Conservation (phyloP, 2,888 invertebrate genomes). For the Drosophila rubida region DNA sequence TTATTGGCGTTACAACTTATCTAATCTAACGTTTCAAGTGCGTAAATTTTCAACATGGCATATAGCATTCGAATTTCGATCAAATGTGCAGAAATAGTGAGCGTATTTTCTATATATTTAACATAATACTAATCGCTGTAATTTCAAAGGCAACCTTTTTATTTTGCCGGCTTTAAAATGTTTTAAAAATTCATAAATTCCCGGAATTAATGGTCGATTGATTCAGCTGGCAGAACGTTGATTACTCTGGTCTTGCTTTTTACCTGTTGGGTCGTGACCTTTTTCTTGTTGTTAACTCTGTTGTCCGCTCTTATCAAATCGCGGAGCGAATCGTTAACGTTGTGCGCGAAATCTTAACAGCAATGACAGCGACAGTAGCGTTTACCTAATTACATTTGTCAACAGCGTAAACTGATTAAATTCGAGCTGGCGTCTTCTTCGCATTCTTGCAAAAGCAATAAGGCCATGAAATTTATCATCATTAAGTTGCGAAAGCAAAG, state of each 20-base stretch:
- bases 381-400: slow-evolving; percentile 64
- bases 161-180: slow-evolving; percentile 1
- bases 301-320: slow-evolving; percentile 23
- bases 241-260: no score
- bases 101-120: no score
- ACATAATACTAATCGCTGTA: no score
- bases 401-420: slow-evolving; percentile 64
- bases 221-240: no score
- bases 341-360: slow-evolving; percentile 18
- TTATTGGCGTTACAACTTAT: slow-evolving; percentile 19
- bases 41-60: no score
- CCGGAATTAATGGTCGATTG: neutral
- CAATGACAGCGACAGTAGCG: slow-evolving; percentile 39
- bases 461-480: slow-evolving; percentile 62
- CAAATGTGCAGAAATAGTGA: neutral
- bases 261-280: slow-evolving; percentile 11
- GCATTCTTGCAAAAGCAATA: slow-evolving; percentile 13
- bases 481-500: slow-evolving; percentile 45
- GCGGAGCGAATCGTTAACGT: slow-evolving; percentile 19
- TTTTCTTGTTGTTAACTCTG: slow-evolving; percentile 6
- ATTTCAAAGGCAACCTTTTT: neutral
- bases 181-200: slow-evolving; percentile 8
- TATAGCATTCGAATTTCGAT: no score
- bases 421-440: slow-evolving; percentile 2
- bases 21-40: slow-evolving; percentile 27